Evolutionary conservation across 2,888 invertebrate genomes (phyloP), one percentile per base, ranked within the genome.

Genomic region (Macrophya annulata): DNA sequence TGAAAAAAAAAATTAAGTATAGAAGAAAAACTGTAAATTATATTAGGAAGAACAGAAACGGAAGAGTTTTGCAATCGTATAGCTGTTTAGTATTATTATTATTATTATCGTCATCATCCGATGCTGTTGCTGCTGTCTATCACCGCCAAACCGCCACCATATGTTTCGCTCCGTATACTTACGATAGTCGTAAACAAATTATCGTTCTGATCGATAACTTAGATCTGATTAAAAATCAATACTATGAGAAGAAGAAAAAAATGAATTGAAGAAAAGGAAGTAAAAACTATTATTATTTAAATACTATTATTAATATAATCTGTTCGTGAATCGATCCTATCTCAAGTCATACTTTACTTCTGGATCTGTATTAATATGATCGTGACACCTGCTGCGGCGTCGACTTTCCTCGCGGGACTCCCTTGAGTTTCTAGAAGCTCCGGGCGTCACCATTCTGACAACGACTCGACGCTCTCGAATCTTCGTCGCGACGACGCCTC

Each of bases 361-460:
- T 55, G 55, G 1, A n/a, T 6, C 1, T 17, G 55, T 8, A n/a
- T n/a, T 5, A n/a, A 55, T 48, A 6, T n/a, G 55, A 55, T 55
- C 55, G 55, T n/a, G 55, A 55, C 55, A 55, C 55, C 55, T 55
- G 55, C 55, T 55, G 55, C 55, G n/a, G 55, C 55, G 17, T 55
- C 5, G 55, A n/a, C 55, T 55, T 55, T n/a, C n/a, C 6, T 6
- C 31, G 31, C 31, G 31, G 31, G 31, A 12, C n/a, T 48, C 51
- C 4, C 5, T 51, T n/a, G 17, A 55, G 55, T n/a, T 55, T 55
- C 55, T 55, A 55, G 55, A 55, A 55, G 5, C 55, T 55, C 55
- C 55, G 55, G 55, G 55, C 55, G 55, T 55, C n/a, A 55, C n/a
- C n/a, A n/a, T n/a, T n/a, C 4, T 43, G 0, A 17, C 2, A 0